Percentiles rank a stretch among this genome's conserved stretches.
Evolutionary conservation across 1,140 invertebrate genomes (phyloP).

Genomic region (Euwallacea fornicatus): DNA sequence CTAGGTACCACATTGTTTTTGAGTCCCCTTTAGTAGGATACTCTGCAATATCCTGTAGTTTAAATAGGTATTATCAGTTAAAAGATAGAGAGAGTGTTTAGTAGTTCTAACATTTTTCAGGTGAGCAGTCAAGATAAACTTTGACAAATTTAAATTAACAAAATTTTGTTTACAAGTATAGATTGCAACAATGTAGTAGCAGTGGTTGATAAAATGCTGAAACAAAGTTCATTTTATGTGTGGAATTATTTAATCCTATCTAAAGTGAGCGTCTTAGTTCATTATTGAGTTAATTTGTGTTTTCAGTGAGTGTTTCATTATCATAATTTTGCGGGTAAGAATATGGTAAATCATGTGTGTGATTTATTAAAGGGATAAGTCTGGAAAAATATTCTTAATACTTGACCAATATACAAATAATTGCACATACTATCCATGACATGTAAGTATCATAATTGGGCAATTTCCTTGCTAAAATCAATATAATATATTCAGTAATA

Average conservation of each 20-base stretch:
- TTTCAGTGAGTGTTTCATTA: neutral
- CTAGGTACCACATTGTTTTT: conserved; percentile 15
- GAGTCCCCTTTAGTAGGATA: neutral
- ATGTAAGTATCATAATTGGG: no score
- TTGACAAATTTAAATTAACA: conserved; percentile 5
- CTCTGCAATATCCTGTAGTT: neutral
- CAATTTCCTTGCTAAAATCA: no score
- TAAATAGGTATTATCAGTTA: conserved; percentile 15
- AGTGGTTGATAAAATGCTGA: conserved; percentile 20
- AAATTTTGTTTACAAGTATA: conserved; percentile 10
- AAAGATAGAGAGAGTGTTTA: neutral
- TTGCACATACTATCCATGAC: no score
- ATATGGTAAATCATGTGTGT: neutral
- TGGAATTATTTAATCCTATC: conserved; percentile 1
- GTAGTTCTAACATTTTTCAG: conserved; percentile 21
- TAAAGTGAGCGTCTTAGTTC: neutral
- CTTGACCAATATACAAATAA: neutral
- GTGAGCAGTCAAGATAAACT: conserved; percentile 10
- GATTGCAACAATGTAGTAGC: conserved; percentile 18
- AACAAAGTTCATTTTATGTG: conserved; percentile 21
- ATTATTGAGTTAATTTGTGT: neutral
- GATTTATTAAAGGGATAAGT: neutral
- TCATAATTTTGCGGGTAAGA: neutral
- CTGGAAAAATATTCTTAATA: neutral
- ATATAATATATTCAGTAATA: no score